phyloP scores from a whole-genome alignment of 2,797 vertebrate species.

The Sylvia borin region DNA sequence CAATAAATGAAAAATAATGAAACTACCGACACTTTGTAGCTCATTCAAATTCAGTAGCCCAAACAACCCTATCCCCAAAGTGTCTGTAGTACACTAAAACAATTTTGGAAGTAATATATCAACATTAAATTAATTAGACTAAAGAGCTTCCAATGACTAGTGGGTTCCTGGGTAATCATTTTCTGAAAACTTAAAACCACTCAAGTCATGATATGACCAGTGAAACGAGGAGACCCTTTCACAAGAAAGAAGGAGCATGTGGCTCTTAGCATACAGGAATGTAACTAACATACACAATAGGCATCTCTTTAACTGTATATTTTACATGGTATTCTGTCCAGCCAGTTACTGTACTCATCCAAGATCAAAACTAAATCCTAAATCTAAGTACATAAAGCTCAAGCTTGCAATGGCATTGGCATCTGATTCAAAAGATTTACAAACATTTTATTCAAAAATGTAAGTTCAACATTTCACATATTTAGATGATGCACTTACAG shows the following conservation, averaged over 20 bases:
- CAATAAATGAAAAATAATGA: background rate
- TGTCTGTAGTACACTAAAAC: background rate
- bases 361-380: background rate
- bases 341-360: background rate
- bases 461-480: background rate
- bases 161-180: background rate
- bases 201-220: background rate
- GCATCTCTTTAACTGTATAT: background rate
- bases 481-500: background rate
- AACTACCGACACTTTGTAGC: background rate
- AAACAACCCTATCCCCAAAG: background rate
- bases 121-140: background rate
- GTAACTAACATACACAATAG: background rate
- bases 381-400: background rate
- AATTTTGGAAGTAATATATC: background rate
- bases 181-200: background rate
- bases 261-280: background rate
- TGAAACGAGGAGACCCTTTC: background rate
- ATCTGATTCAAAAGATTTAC: background rate
- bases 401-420: background rate
- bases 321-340: background rate
- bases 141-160: background rate
- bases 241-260: background rate
- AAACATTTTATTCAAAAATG: background rate
- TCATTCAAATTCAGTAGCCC: accelerated